phyloP scores from a whole-genome alignment of 1,140 invertebrate species.

The Drosophila littoralis region DNA sequence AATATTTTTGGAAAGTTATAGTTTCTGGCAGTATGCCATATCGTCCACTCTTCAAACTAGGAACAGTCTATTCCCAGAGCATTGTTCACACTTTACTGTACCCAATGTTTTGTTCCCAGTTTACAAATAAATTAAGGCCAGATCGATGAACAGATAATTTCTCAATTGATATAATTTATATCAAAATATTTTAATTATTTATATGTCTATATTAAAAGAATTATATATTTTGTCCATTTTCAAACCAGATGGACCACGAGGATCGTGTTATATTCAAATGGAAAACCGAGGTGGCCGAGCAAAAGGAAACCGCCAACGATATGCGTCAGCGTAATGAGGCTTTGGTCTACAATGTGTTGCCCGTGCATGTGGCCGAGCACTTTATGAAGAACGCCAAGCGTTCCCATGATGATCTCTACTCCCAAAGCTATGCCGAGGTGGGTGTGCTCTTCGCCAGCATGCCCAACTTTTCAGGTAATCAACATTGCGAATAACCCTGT shows the following conservation, averaged over 20 bases:
- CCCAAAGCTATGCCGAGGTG: slow-evolving; percentile 96
- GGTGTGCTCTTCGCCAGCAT: slow-evolving; percentile 97
- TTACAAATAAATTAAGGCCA: too few species aligned
- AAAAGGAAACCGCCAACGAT: slow-evolving; percentile 93
- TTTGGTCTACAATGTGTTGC: slow-evolving; percentile 93
- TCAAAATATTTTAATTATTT: too few species aligned
- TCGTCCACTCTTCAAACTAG: too few species aligned
- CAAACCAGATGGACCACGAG: slow-evolving; percentile 90
- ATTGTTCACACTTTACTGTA: too few species aligned
- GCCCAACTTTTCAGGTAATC: slow-evolving; percentile 94
- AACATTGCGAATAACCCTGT: too few species aligned
- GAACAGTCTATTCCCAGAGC: too few species aligned
- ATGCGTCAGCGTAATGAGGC: slow-evolving; percentile 95
- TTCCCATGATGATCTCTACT: slow-evolving; percentile 95
- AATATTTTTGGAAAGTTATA: too few species aligned
- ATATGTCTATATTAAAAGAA: too few species aligned
- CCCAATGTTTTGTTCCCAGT: too few species aligned
- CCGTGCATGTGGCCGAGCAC: slow-evolving; percentile 95
- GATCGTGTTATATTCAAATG: slow-evolving; percentile 91
- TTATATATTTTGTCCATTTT: neutral
- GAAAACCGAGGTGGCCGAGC: slow-evolving; percentile 89
- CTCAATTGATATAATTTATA: too few species aligned
- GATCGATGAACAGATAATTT: too few species aligned
- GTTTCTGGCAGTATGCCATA: too few species aligned
- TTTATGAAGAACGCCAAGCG: slow-evolving; percentile 92